These are phyloP conservation scores for Mobula birostris DNA, from an alignment of 2,113 vertebrate genomes.

Conservation along the genomic window DNA sequence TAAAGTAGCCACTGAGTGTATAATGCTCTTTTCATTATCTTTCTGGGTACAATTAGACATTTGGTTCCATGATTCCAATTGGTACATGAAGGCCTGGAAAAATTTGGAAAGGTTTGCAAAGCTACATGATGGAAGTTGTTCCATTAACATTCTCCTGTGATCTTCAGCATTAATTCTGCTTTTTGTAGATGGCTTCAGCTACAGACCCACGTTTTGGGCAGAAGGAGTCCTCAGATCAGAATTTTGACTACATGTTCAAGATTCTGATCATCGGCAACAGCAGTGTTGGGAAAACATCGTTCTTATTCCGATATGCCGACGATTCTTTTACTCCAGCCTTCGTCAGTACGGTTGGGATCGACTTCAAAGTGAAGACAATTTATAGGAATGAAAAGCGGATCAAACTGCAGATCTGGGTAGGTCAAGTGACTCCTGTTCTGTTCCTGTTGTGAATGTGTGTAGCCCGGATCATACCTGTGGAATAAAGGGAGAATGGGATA, in stretches of 20 bases:
- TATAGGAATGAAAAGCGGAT: constrained; percentile 79
- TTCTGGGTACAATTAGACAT: not conserved
- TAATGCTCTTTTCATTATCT: not conserved
- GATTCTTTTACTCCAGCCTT: constrained; percentile 79
- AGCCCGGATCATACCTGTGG: not conserved
- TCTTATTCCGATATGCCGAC: constrained; percentile 81
- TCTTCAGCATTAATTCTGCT: not conserved
- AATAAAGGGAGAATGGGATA: not conserved
- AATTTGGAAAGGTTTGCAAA: not conserved
- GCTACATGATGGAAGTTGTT: not conserved
- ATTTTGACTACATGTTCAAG: constrained; percentile 86
- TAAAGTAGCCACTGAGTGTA: too few relatives aligned
- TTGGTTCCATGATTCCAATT: not conserved
- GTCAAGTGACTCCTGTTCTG: constrained; percentile 34
- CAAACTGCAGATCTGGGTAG: constrained; percentile 84
- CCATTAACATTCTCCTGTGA: not conserved
- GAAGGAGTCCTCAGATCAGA: constrained; percentile 77
- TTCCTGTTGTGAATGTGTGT: not conserved
- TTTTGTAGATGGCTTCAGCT: constrained; percentile 82
- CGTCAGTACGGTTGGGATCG: constrained; percentile 80
- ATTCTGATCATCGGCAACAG: constrained; percentile 84
- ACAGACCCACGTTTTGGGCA: constrained; percentile 81
- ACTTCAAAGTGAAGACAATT: constrained; percentile 86
- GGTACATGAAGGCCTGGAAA: not conserved
- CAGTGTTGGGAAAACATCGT: constrained; percentile 78